Evolutionary conservation across 2,888 invertebrate species (phyloP).

Genomic region (Hydrotaea diabolus): DNA sequence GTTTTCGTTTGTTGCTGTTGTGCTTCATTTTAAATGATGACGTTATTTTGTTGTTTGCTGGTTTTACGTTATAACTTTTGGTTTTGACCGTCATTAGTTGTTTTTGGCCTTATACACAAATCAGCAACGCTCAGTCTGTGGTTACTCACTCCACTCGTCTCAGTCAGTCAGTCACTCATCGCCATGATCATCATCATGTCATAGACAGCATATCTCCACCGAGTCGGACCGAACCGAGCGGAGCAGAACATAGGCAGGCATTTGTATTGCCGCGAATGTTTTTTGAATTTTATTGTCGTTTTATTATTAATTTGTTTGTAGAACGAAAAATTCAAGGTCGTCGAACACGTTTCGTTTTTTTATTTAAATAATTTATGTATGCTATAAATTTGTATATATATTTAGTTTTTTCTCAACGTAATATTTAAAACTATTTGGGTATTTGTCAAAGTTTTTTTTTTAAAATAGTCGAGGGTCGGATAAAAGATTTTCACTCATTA

Average conservation of each 20-base stretch:
- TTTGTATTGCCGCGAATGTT: no score
- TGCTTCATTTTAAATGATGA: conserved; percentile 26
- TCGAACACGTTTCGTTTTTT: conserved; percentile 45
- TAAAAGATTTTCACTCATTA: background rate
- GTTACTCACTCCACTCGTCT: background rate
- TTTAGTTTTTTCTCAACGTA: conserved; percentile 18
- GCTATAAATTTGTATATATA: conserved; percentile 39
- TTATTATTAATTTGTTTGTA: conserved; percentile 12
- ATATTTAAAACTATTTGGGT: background rate
- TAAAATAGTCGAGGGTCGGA: background rate
- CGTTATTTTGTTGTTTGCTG: conserved; percentile 26
- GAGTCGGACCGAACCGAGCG: background rate
- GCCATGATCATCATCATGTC: conserved; percentile 6
- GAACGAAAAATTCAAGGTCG: conserved; percentile 52
- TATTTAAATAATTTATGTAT: conserved; percentile 25
- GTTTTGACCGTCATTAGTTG: conserved; percentile 29
- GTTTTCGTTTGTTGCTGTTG: background rate
- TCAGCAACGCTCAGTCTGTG: background rate
- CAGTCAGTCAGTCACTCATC: background rate
- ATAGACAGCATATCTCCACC: conserved; percentile 2
- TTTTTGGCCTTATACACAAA: conserved; percentile 21
- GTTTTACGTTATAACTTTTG: conserved; percentile 25
- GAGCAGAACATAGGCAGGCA: background rate
- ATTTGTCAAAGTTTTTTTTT: background rate
- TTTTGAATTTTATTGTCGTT: background rate